Conservation (phyloP, 2,888 invertebrate genomes). For the Callimorpha dominula region DNA sequence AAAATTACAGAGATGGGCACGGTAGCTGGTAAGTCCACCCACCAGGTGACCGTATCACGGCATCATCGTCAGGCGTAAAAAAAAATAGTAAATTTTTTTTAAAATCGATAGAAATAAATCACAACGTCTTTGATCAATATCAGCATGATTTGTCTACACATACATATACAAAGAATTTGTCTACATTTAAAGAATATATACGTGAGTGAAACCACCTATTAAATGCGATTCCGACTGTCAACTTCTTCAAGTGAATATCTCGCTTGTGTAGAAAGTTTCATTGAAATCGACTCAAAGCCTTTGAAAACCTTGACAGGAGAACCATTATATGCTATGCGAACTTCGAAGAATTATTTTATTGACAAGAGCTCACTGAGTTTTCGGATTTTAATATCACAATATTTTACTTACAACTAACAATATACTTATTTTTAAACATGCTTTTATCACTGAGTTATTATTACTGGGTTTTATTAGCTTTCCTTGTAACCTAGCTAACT, state of each 20-base stretch:
- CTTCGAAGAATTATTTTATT: neutral
- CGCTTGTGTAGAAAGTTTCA: constrained; percentile 6
- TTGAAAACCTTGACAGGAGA: neutral
- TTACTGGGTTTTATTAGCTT: too few relatives aligned
- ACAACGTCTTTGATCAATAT: too few relatives aligned
- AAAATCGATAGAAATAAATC: too few relatives aligned
- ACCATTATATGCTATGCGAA: constrained; percentile 1
- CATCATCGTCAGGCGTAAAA: too few relatives aligned
- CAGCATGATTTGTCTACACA: neutral
- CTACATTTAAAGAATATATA: neutral
- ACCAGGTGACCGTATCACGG: too few relatives aligned
- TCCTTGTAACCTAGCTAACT: too few relatives aligned
- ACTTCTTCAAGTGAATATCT: constrained; percentile 4
- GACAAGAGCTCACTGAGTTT: neutral
- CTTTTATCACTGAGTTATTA: too few relatives aligned
- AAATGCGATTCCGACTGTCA: neutral
- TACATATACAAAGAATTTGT: neutral
- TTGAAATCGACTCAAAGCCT: neutral
- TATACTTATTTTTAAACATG: neutral
- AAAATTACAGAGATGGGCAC: too few relatives aligned
- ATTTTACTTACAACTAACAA: neutral
- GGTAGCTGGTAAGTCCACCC: too few relatives aligned
- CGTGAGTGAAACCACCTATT: neutral
- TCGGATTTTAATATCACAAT: neutral
- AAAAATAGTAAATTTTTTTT: too few relatives aligned